Evolutionary conservation across 2,797 vertebrate species (phyloP).

Genomic region (Basileuterus tristriatus): DNA sequence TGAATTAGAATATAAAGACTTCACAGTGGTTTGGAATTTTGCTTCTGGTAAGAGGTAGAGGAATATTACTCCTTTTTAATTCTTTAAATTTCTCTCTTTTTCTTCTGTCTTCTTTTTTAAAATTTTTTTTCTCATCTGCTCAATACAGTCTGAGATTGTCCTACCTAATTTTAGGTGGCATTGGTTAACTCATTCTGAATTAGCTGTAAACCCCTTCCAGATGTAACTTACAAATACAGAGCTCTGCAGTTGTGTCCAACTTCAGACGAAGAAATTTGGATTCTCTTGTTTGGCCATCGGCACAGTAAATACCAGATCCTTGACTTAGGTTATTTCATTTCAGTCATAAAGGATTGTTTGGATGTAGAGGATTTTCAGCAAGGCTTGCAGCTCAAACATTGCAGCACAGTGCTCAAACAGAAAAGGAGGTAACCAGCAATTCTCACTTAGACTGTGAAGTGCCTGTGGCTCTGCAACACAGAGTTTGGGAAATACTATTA

Average conservation of each 20-base stretch:
- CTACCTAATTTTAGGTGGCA: not conserved
- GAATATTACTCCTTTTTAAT: not conserved
- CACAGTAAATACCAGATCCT: not conserved
- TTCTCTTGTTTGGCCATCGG: not conserved
- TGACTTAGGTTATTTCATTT: not conserved
- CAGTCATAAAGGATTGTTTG: not conserved
- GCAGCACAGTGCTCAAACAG: not conserved
- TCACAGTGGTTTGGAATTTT: not conserved
- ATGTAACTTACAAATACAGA: not conserved
- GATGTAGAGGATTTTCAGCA: not conserved
- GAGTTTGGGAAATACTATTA: not conserved
- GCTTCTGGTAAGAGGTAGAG: not conserved
- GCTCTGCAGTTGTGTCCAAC: not conserved
- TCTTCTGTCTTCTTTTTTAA: no score
- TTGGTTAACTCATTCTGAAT: not conserved
- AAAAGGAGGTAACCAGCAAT: not conserved
- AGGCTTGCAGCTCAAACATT: not conserved
- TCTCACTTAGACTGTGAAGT: not conserved
- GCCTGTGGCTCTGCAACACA: not conserved
- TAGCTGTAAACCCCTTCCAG: not conserved
- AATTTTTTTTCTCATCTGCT: fast-evolving
- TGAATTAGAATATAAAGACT: not conserved
- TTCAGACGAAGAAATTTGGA: not conserved
- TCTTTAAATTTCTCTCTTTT: not conserved
- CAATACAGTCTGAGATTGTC: not conserved